Percentiles rank a stretch among this genome's conserved stretches.
These are phyloP conservation scores for Zaprionus capensis DNA, from an alignment of 1,140 invertebrate species.

Conservation along the genomic window DNA sequence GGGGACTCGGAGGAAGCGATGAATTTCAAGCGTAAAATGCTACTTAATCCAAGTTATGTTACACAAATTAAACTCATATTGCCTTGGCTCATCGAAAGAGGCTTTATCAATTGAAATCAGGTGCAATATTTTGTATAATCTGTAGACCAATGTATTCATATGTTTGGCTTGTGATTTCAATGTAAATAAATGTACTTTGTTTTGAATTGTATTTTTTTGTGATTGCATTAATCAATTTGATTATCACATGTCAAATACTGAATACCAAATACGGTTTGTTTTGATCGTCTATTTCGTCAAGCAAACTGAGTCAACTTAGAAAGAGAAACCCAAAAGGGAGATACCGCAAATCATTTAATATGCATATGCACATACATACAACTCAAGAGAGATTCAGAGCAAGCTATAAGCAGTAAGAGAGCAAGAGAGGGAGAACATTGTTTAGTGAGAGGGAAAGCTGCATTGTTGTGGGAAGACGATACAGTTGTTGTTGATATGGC, in stretches of 20 bases:
- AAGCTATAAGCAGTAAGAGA: neutral
- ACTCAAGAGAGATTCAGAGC: neutral
- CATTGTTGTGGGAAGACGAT: neutral
- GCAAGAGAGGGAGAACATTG: neutral
- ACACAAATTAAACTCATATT: slow-evolving; percentile 67
- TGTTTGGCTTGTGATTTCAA: neutral
- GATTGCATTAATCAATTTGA: neutral
- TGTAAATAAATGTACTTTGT: slow-evolving; percentile 18
- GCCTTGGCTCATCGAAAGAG: slow-evolving; percentile 68
- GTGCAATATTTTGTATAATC: neutral
- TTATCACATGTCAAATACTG: slow-evolving; percentile 63
- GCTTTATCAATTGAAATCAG: slow-evolving; percentile 52
- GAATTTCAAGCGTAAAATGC: slow-evolving; percentile 65
- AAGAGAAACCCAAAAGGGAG: neutral
- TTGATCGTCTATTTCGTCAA: slow-evolving; percentile 84
- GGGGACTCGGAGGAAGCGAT: slow-evolving; percentile 58
- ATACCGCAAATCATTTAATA: neutral
- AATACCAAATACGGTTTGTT: slow-evolving; percentile 82
- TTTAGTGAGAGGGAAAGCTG: neutral
- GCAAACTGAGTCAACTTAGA: neutral
- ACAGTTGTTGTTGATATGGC: neutral
- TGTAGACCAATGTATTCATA: neutral
- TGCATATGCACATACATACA: neutral
- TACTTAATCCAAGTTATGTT: slow-evolving; percentile 63
- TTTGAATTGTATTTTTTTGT: neutral